phyloP scores from a whole-genome alignment of 2,797 vertebrate genomes.

The Peromyscus aztecus region DNA sequence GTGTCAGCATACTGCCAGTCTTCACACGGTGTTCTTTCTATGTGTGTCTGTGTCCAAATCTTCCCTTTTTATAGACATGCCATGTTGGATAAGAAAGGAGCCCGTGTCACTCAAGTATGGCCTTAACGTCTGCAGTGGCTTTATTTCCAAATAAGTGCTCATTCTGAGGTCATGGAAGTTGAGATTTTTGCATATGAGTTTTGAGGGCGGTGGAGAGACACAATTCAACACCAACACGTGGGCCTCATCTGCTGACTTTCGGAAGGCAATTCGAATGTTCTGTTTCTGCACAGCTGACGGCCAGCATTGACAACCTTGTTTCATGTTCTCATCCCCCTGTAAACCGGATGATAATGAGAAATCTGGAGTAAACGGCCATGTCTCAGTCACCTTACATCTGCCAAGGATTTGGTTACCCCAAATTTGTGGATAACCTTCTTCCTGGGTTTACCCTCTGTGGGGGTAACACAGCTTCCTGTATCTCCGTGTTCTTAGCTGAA shows the following conservation, averaged over 20 bases:
- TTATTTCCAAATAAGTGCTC: slow-evolving; percentile 32
- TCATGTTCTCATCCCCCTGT: background rate
- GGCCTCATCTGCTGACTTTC: background rate
- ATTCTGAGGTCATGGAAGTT: background rate
- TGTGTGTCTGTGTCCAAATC: background rate
- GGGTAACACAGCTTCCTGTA: background rate
- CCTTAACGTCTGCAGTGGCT: background rate
- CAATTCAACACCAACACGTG: background rate
- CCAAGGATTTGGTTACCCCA: background rate
- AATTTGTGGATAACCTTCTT: background rate
- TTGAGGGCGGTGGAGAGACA: background rate
- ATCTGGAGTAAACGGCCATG: background rate
- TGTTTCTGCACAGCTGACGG: background rate
- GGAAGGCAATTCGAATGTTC: background rate
- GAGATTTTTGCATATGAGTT: slow-evolving; percentile 17
- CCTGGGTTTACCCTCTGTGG: background rate
- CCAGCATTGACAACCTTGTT: background rate
- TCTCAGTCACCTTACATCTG: background rate
- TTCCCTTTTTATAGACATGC: slow-evolving; percentile 23
- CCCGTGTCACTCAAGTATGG: background rate
- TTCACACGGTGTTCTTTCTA: background rate
- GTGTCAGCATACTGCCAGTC: background rate
- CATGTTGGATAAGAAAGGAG: background rate
- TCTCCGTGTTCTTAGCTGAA: background rate
- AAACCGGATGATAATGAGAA: background rate